phyloP scores from a whole-genome alignment of 2,888 invertebrate species.

The Entomobrya multifasciata region DNA sequence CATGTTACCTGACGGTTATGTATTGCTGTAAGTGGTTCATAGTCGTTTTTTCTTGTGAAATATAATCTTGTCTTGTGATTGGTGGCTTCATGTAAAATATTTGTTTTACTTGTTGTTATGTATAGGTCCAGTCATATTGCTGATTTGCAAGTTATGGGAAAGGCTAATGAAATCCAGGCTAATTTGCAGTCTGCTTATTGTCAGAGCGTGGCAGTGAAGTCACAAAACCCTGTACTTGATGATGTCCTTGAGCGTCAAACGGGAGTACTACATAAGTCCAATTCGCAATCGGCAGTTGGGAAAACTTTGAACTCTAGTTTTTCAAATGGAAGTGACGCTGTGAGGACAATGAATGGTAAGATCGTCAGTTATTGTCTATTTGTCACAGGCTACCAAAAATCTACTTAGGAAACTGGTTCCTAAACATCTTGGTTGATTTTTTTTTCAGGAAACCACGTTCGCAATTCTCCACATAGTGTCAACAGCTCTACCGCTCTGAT shows the following conservation, averaged over 20 bases:
- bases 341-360: constrained; percentile 54
- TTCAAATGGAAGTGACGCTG: constrained; percentile 34
- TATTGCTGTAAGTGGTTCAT: constrained; percentile 75
- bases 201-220: constrained; percentile 34
- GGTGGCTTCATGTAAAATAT: no score
- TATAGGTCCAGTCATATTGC: constrained; percentile 75
- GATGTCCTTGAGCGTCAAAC: constrained; percentile 1
- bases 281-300: neutral
- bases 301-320: constrained; percentile 23
- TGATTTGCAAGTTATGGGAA: constrained; percentile 73
- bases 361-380: no score
- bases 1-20: constrained; percentile 74
- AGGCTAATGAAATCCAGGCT: constrained; percentile 66
- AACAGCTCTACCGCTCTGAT: constrained; percentile 30
- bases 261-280: neutral
- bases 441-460: constrained; percentile 36
- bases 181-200: constrained; percentile 57
- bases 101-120: neutral
- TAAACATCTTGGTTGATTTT: neutral
- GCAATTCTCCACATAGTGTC: neutral
- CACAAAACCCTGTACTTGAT: neutral
- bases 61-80: no score
- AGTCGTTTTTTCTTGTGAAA: no score
- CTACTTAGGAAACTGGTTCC: neutral
- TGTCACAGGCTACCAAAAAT: no score